These are phyloP conservation scores for Galaxea fascicularis DNA, from an alignment of 92 coral and sea anemone species.

Conservation along the genomic window DNA sequence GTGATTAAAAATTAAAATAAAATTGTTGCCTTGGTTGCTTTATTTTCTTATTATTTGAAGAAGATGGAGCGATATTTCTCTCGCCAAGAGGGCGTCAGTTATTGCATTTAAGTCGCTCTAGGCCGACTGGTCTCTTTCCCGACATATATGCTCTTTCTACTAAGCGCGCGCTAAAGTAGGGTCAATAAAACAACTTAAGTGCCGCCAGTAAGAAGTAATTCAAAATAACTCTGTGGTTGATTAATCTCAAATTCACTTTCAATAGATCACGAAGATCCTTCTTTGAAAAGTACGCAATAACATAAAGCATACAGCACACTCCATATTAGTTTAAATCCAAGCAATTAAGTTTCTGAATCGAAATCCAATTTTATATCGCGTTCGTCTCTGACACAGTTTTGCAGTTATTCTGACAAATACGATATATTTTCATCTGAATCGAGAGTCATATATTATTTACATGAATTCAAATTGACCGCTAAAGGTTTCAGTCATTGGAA, in stretches of 20 bases:
- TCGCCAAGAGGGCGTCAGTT: background rate
- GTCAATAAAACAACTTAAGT: background rate
- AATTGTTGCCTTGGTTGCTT: background rate
- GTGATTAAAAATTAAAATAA: slow-evolving; percentile 25
- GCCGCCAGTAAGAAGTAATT: background rate
- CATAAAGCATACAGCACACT: background rate
- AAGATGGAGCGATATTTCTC: slow-evolving; percentile 11
- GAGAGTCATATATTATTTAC: slow-evolving; percentile 5
- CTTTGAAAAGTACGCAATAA: background rate
- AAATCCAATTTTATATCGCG: background rate
- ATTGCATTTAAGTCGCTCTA: background rate
- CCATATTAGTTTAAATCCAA: background rate
- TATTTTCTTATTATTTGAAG: slow-evolving; percentile 4
- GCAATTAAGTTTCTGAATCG: background rate
- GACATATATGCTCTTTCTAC: background rate
- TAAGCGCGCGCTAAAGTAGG: too few species aligned
- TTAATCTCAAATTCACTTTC: slow-evolving; percentile 17
- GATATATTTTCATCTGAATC: background rate
- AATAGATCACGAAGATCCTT: background rate
- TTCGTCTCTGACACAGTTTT: background rate
- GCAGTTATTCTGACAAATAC: background rate
- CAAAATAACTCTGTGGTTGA: slow-evolving; percentile 20
- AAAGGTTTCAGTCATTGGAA: background rate
- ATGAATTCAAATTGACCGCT: background rate
- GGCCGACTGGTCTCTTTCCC: background rate